These are phyloP conservation scores for Uropsilus gracilis DNA, from an alignment of 2,113 vertebrate species.

Conservation along the genomic window DNA sequence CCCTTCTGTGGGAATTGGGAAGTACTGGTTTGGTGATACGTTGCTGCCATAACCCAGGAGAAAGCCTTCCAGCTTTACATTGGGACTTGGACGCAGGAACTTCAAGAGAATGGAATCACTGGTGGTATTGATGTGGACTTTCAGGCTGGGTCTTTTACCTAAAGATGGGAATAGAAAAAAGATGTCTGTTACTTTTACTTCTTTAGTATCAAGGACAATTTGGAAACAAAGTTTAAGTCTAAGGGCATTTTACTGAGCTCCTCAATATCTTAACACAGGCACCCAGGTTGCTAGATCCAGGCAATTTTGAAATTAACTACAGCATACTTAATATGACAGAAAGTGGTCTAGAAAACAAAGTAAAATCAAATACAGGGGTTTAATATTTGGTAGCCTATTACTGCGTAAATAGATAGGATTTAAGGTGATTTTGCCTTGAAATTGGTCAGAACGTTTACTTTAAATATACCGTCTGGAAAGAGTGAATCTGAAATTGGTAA, in stretches of 20 bases:
- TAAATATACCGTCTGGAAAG: not conserved
- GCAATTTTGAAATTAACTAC: slow-evolving; percentile 6
- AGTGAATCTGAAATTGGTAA: not conserved
- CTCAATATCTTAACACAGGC: not conserved
- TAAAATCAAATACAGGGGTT: not conserved
- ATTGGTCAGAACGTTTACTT: not conserved
- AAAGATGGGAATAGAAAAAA: slow-evolving; percentile 33
- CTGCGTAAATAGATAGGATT: not conserved
- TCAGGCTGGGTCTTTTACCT: slow-evolving; percentile 94
- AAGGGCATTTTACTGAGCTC: not conserved
- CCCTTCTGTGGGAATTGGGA: slow-evolving; percentile 92
- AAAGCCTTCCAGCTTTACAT: slow-evolving; percentile 94
- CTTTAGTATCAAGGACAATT: not conserved
- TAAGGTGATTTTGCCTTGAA: not conserved
- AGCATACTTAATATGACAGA: not conserved
- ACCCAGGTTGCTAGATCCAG: not conserved
- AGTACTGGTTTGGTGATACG: slow-evolving; percentile 95
- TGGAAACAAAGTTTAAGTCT: not conserved
- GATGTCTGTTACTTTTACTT: not conserved
- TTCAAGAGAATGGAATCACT: slow-evolving; percentile 94
- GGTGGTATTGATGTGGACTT: slow-evolving; percentile 94
- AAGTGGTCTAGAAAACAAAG: not conserved
- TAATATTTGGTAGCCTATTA: not conserved
- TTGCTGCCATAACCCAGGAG: slow-evolving; percentile 96
- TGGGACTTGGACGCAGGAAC: slow-evolving; percentile 90